Base-by-base conservation (phyloP, 2,797 vertebrate genomes). In the Cuculus canorus region DNA sequence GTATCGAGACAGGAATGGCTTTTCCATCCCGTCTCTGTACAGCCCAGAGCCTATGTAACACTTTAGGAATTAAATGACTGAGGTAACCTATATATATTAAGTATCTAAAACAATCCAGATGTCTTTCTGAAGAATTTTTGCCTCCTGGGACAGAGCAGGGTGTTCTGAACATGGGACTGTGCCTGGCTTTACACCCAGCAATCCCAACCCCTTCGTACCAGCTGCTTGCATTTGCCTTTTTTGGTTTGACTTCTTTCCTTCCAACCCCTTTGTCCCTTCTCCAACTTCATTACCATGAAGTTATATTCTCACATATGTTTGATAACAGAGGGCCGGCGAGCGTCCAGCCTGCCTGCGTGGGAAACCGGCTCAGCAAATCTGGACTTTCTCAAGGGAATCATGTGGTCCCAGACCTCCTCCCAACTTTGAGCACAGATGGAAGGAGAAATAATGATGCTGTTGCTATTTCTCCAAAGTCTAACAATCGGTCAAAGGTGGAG, bases 331-430 rank as follows among this genome's bases (percentile, higher is more conserved):
- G 6, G 2, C 5, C n/a, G 27, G 52, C 0, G 2, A 86, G n/a
- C 32, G 37, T 14, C 7, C 2, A 0, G 57, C 25, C 25, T 0
- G 2, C n/a, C 39, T 35, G 52, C 3, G 0, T 60, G 72, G 65
- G 79, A 76, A 73, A 28, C 13, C 1, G 1, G 22, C 19, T 81
- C 52, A 25, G 60, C n/a, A 73, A 4, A 11, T 4, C 23, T 1
- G 3, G 52, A 30, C 17, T 56, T 50, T 77, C 53, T 19, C 78
- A 25, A 27, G 68, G 60, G 57, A 91, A 4, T 10, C 0, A 0
- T 0, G 0, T 6, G 27, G 52, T 25, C 66, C 52, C 61, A 54
- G 37, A 35, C 4, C 4, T 75, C 19, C 37, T 47, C 4, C 2
- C 1, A 2, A 25, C 41, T 17, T 19, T 17, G n/a, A 69, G 8